phyloP scores from a whole-genome alignment of 2,113 vertebrate genomes.

The Platysternon megacephalum region DNA sequence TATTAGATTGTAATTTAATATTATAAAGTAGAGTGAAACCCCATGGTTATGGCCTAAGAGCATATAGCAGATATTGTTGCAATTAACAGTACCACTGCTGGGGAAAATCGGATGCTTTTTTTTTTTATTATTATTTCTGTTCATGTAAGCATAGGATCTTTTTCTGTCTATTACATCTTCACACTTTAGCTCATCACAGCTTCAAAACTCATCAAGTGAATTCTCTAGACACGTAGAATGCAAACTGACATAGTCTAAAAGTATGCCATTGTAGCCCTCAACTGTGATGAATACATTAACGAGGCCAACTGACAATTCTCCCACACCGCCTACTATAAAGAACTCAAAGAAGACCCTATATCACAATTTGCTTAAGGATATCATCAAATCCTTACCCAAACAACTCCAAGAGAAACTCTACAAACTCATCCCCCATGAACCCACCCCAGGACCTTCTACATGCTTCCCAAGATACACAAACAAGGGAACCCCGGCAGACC shows the following conservation, averaged over 20 bases:
- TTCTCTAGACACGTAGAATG: not conserved
- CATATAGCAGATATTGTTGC: fast-evolving
- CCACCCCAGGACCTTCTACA: no score
- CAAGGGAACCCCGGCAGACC: no score
- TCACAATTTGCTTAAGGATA: no score
- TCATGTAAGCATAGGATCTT: fast-evolving
- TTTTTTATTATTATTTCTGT: not conserved
- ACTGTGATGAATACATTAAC: no score
- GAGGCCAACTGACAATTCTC: no score
- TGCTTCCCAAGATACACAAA: no score
- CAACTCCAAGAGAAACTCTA: no score
- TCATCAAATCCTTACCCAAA: no score
- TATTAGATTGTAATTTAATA: fast-evolving
- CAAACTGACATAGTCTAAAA: fast-evolving
- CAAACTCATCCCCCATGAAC: no score
- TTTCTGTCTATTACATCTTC: not conserved
- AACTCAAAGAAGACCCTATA: no score
- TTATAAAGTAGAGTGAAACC: fast-evolving
- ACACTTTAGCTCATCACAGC: fast-evolving
- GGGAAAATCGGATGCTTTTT: fast-evolving
- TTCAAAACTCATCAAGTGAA: fast-evolving
- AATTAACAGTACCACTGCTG: fast-evolving
- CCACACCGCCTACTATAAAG: no score
- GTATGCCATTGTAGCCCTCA: not conserved
- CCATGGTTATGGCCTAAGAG: fast-evolving